These are phyloP conservation scores for Bombus terrestris DNA, from an alignment of 1,140 invertebrate genomes.

Conservation along the genomic window DNA sequence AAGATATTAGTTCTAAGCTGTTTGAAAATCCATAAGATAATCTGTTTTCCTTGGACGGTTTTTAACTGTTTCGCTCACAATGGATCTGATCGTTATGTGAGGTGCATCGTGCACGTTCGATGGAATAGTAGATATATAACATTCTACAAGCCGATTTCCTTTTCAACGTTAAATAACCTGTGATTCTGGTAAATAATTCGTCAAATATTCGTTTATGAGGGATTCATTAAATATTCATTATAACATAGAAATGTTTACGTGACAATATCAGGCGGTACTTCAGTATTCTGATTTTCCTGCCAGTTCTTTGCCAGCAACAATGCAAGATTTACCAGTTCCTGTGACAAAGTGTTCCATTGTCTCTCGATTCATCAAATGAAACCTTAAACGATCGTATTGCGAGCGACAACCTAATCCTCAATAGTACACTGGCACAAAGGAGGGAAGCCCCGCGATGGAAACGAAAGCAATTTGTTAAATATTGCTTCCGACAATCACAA, in stretches of 20 bases:
- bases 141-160: not conserved
- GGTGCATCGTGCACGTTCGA: not conserved
- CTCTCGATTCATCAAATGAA: slow-evolving; percentile 68
- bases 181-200: not conserved
- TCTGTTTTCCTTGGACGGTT: slow-evolving; percentile 19
- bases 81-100: no score
- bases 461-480: slow-evolving; percentile 73
- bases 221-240: not conserved
- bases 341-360: slow-evolving; percentile 53
- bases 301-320: slow-evolving; percentile 40
- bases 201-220: not conserved
- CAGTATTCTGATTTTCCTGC: not conserved
- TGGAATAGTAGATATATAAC: not conserved
- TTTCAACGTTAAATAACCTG: not conserved
- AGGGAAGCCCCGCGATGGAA: slow-evolving; percentile 54
- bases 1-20: not conserved
- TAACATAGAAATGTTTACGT: not conserved
- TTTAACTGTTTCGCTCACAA: not conserved
- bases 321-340: slow-evolving; percentile 27
- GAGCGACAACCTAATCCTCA: slow-evolving; percentile 56
- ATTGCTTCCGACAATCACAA: slow-evolving; percentile 63
- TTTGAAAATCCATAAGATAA: slow-evolving; percentile 36
- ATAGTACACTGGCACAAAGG: slow-evolving; percentile 7
- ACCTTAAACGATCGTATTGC: slow-evolving; percentile 49
- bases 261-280: not conserved